Percentiles rank a stretch among this genome's conserved stretches.
Evolutionary conservation across 2,888 invertebrate genomes (phyloP).

Genomic region (Eilema depressum): DNA sequence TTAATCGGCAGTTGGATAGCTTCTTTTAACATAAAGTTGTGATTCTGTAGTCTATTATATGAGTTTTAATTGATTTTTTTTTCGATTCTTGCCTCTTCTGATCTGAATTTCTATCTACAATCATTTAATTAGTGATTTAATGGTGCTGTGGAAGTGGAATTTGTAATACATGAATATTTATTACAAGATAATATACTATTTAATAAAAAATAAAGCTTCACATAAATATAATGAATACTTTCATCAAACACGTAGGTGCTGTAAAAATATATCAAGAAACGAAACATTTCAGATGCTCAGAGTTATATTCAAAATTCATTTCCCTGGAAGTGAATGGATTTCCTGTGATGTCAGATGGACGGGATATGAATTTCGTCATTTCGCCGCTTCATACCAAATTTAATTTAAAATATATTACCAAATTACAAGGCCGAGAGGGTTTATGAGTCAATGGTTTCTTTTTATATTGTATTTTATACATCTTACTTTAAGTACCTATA

Average conservation of each 20-base stretch:
- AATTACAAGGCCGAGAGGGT: slow-evolving; percentile 19
- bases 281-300: slow-evolving; percentile 1
- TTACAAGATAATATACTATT: too few species aligned
- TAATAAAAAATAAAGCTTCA: not conserved
- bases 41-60: too few species aligned
- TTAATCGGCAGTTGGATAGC: too few species aligned
- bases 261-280: not conserved
- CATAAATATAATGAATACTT: not conserved
- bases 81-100: too few species aligned
- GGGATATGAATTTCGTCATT: slow-evolving; percentile 29
- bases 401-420: slow-evolving; percentile 37
- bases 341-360: slow-evolving; percentile 13
- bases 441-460: not conserved
- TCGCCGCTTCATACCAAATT: slow-evolving; percentile 13
- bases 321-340: slow-evolving; percentile 31
- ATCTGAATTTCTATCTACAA: too few species aligned
- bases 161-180: not conserved
- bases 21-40: too few species aligned
- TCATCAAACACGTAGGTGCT: not conserved
- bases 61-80: too few species aligned
- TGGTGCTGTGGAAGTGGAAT: not conserved
- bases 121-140: not conserved
- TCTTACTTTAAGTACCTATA: not conserved
- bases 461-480: not conserved
- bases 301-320: slow-evolving; percentile 38